Percentiles rank a stretch among this genome's conserved stretches.
Evolutionary conservation across 2,113 vertebrate genomes (phyloP).

Genomic region (Paralichthys olivaceus): DNA sequence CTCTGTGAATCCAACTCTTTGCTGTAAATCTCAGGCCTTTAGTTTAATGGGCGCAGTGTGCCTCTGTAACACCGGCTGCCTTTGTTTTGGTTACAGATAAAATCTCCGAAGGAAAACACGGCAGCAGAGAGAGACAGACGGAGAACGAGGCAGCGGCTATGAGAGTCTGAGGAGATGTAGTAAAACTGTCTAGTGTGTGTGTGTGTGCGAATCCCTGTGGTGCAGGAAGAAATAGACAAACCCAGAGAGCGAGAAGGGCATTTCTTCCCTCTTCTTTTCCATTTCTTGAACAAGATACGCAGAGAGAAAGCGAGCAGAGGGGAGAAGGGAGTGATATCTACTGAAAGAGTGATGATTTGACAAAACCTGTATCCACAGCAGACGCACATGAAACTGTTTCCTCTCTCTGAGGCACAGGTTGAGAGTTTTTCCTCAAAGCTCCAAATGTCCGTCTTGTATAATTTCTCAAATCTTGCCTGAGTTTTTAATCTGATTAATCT

Average conservation of each 20-base stretch:
- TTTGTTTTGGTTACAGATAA: conserved; percentile 80
- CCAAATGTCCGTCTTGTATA: conserved; percentile 6
- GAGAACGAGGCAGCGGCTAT: not conserved
- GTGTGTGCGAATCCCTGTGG: conserved; percentile 33
- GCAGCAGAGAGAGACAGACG: conserved; percentile 26
- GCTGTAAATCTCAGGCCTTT: conserved; percentile 48
- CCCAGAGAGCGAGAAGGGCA: conserved; percentile 16
- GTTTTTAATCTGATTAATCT: conserved; percentile 19
- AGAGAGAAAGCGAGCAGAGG: conserved; percentile 2
- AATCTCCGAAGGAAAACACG: conserved; percentile 68
- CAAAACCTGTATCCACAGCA: conserved; percentile 20
- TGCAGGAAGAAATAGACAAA: conserved; percentile 40
- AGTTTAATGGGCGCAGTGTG: conserved; percentile 57
- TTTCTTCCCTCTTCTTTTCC: conserved; percentile 6
- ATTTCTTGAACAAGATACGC: conserved; percentile 22
- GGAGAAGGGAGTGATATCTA: not conserved
- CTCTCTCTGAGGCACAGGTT: not conserved
- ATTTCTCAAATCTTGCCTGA: conserved; percentile 14
- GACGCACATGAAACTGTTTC: not conserved
- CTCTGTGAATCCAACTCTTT: conserved; percentile 11
- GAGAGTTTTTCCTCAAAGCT: not conserved
- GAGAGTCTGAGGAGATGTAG: conserved; percentile 24
- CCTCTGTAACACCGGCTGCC: conserved; percentile 55
- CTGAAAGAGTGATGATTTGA: conserved; percentile 42
- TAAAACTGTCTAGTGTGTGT: conserved; percentile 11